Evolutionary conservation across 2,113 vertebrate genomes (phyloP).

Genomic region (Odocoileus virginianus): DNA sequence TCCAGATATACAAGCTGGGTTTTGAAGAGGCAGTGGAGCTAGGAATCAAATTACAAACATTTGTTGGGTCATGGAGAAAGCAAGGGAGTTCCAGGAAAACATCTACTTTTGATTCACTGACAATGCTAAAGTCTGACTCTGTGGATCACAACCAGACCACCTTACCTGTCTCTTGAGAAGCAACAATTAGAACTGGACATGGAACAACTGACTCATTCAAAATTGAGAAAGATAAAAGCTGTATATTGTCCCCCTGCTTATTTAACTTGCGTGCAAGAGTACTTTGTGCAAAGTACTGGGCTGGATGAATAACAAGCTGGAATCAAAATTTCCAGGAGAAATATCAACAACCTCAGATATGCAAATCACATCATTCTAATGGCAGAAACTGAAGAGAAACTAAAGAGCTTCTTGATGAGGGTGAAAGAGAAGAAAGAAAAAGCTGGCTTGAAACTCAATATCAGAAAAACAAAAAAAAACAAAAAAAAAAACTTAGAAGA

Average conservation of each 20-base stretch:
- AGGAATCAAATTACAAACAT: background rate
- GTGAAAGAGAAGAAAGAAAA: background rate
- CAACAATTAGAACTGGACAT: background rate
- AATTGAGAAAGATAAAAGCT: background rate
- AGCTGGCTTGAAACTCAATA: background rate
- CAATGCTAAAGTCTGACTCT: background rate
- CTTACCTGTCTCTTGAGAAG: background rate
- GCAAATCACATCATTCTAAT: background rate
- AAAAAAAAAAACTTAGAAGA: no score
- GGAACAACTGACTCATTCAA: background rate
- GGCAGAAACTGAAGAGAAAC: background rate
- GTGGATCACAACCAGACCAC: no score
- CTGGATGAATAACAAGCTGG: background rate
- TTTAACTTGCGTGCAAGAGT: background rate
- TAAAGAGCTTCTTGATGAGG: background rate
- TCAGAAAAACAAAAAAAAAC: no score
- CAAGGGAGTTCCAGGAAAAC: background rate
- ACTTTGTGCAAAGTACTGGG: background rate
- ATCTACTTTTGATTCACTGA: background rate
- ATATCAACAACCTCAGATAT: background rate
- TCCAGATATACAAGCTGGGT: no score
- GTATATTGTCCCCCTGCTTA: background rate
- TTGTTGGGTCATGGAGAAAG: background rate
- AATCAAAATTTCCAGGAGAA: background rate
- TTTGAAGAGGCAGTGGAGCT: background rate